These are phyloP conservation scores for Noctua comes DNA, from an alignment of 2,888 invertebrate genomes.

Conservation along the genomic window DNA sequence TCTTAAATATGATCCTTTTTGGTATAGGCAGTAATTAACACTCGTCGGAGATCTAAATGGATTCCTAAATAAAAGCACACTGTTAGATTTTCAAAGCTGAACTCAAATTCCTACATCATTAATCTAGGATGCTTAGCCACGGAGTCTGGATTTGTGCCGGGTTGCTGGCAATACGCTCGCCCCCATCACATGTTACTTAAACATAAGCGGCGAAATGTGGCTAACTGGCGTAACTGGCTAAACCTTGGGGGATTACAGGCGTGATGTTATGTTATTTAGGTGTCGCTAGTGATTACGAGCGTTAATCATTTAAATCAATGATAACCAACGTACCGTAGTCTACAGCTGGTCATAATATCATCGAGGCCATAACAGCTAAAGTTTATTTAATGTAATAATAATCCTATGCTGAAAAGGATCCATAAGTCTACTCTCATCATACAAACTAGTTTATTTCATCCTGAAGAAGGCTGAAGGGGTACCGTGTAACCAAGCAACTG, in stretches of 20 bases:
- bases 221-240: no score
- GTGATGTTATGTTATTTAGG: no score
- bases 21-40: background rate
- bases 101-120: background rate
- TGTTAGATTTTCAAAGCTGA: background rate
- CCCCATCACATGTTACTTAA: background rate
- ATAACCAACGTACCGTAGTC: background rate
- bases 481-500: background rate
- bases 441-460: background rate
- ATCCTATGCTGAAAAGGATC: constrained; percentile 6
- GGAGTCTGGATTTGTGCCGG: background rate
- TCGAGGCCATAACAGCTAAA: background rate
- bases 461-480: background rate
- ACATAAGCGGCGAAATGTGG: background rate
- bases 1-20: constrained; percentile 8
- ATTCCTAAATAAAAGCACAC: background rate
- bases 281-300: background rate
- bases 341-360: no score
- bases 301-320: background rate
- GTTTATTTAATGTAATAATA: background rate
- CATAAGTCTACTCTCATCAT: background rate
- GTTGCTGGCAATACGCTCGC: background rate
- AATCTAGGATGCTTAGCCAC: background rate
- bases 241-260: background rate
- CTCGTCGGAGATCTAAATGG: background rate